phyloP scores from a whole-genome alignment of 2,113 vertebrate genomes.

The Salvator merianae region DNA sequence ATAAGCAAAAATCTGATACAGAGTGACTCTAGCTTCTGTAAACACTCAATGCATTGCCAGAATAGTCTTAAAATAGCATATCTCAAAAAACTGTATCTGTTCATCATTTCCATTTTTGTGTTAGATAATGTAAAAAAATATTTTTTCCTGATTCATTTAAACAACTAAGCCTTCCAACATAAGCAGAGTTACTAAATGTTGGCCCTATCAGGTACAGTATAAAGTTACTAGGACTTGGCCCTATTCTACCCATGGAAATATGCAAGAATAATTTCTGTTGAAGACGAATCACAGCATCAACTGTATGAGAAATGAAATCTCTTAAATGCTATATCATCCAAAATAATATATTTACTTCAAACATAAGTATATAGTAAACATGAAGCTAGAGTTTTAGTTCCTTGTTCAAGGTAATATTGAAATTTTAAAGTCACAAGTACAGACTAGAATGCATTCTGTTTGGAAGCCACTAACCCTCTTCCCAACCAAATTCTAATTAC shows the following conservation, averaged over 20 bases:
- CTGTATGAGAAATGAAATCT: too few species aligned
- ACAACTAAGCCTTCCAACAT: background rate
- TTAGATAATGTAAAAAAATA: background rate
- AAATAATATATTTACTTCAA: too few species aligned
- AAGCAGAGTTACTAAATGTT: background rate
- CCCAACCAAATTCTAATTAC: slow-evolving; percentile 14
- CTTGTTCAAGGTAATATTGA: background rate
- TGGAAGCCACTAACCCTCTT: background rate
- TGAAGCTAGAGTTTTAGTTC: background rate
- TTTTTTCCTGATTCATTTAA: too few species aligned
- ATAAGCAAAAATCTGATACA: background rate
- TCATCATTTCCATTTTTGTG: background rate
- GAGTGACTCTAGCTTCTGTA: background rate
- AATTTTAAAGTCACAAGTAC: background rate
- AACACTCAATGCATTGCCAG: background rate
- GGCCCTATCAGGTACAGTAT: too few species aligned
- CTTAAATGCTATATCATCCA: too few species aligned
- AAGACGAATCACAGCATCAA: too few species aligned
- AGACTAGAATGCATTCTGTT: background rate
- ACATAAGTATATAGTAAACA: background rate
- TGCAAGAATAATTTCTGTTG: too few species aligned
- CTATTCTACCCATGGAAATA: too few species aligned
- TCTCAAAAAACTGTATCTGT: background rate
- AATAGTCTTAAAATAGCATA: background rate
- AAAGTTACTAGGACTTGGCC: too few species aligned